Conservation (phyloP, 2,888 invertebrate species). For the Spodoptera exigua region DNA sequence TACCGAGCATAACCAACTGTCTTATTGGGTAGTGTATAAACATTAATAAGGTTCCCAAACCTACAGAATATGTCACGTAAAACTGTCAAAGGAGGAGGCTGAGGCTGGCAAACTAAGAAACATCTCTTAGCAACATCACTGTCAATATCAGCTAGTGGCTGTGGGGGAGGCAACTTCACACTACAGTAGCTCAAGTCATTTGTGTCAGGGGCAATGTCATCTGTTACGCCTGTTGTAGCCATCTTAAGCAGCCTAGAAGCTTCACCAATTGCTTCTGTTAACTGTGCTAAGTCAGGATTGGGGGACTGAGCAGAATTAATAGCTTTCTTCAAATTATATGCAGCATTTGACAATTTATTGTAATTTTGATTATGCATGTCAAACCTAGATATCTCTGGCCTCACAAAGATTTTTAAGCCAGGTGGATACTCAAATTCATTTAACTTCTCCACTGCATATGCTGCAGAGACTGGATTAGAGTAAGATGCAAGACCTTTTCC, state of each 20-base stretch:
- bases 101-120: slow-evolving; percentile 91
- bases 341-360: slow-evolving; percentile 68
- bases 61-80: slow-evolving; percentile 96
- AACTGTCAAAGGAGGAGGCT: slow-evolving; percentile 93
- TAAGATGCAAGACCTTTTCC: slow-evolving; percentile 79
- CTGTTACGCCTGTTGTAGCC: slow-evolving; percentile 81
- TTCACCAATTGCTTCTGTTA: slow-evolving; percentile 94
- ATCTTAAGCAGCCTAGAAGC: slow-evolving; percentile 93
- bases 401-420: slow-evolving; percentile 94
- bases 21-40: slow-evolving; percentile 96
- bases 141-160: slow-evolving; percentile 92
- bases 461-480: slow-evolving; percentile 79
- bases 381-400: slow-evolving; percentile 87
- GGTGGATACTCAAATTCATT: slow-evolving; percentile 98
- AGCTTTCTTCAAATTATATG: slow-evolving; percentile 73
- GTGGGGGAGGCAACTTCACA: slow-evolving; percentile 92
- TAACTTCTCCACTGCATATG: slow-evolving; percentile 94
- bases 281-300: slow-evolving; percentile 90
- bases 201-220: slow-evolving; percentile 65
- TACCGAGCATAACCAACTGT: slow-evolving; percentile 98
- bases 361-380: slow-evolving; percentile 65
- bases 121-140: slow-evolving; percentile 91
- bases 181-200: slow-evolving; percentile 89
- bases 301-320: slow-evolving; percentile 66
- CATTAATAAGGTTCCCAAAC: slow-evolving; percentile 96